Percentiles rank a stretch among this genome's conserved stretches.
Evolutionary conservation across 2,888 invertebrate species (phyloP).

Genomic region (Lottia gigantea): DNA sequence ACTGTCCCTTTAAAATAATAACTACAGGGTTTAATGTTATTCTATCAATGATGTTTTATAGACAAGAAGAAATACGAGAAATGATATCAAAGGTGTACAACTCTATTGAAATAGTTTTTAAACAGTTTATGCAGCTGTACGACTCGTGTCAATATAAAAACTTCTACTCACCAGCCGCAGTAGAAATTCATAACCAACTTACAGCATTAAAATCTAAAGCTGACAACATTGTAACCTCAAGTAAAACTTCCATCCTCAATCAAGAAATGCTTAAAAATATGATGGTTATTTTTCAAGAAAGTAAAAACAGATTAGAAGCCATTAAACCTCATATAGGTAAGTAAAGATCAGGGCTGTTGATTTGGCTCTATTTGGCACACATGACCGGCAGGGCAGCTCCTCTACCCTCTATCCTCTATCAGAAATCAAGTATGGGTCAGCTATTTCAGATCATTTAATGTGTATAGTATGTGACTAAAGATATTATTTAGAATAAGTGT

Average conservation of each 20-base stretch:
- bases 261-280: slow-evolving; percentile 11
- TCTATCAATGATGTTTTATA: background rate
- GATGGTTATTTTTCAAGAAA: slow-evolving; percentile 8
- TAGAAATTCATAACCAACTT: background rate
- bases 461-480: no score
- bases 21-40: no score
- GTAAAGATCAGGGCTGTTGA: no score
- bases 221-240: background rate
- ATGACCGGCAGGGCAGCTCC: no score
- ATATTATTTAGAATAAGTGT: no score
- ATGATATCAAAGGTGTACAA: background rate
- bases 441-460: no score
- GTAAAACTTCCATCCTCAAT: background rate
- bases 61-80: background rate
- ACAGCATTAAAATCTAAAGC: slow-evolving; percentile 9
- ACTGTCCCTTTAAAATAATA: no score
- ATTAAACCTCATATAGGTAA: background rate
- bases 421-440: no score
- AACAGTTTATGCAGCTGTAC: background rate
- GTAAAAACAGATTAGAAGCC: slow-evolving; percentile 10
- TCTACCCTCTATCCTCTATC: no score
- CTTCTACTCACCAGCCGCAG: background rate
- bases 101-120: background rate
- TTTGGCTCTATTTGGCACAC: no score
- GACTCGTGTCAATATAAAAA: background rate